Base-by-base conservation (phyloP, 2,113 vertebrate genomes). In the Ahaetulla prasina region DNA sequence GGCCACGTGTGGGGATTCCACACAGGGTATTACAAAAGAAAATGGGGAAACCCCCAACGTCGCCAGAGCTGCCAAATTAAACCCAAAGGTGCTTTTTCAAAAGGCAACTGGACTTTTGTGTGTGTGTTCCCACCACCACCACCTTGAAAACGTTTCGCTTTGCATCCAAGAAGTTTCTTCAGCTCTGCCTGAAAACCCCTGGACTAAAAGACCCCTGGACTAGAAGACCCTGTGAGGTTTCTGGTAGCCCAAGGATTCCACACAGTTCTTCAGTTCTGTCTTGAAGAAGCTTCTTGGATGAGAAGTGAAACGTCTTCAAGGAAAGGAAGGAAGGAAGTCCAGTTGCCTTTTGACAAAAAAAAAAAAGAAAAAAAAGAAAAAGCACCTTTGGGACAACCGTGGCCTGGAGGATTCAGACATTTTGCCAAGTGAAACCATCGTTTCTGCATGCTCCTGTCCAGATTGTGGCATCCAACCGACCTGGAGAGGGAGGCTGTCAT, bases 401-500 rank as follows among this genome's bases (percentile, higher is more conserved):
- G 57, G 27, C 25, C 27, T 63, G 27, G 60, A 63, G 25, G 27
- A 30, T 63, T 30, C 27, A 63, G 60, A 63, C 60, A 63, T 63
- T 68, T 68, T n/a, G 30, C 25, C 30, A 68, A n/a, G 30, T n/a
- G 16, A n/a, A 68, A 7, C 63, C 63, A n/a, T 0, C n/a, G 30
- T 35, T 16, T 68, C 12, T 68, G 9, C 1, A 2, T 8, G 10
- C 27, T 12, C 4, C 30, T 27, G 27, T 3, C 30, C 25, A 18
- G 14, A 55, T 35, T 0, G 18, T 43, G 14, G 49, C 18, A 14
- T 7, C 8, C 30, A 91, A 97, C 97, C 92, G 92, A 98, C 99
- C 99, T 98, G 98, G 85, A 98, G 98, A 6, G 98, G 96, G 96
- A 98, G 96, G 1, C 97, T 96, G 92, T 99, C 98, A 88, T 99